Base-by-base conservation (phyloP, 2,888 invertebrate genomes). In the Ariolimax columbianus region DNA sequence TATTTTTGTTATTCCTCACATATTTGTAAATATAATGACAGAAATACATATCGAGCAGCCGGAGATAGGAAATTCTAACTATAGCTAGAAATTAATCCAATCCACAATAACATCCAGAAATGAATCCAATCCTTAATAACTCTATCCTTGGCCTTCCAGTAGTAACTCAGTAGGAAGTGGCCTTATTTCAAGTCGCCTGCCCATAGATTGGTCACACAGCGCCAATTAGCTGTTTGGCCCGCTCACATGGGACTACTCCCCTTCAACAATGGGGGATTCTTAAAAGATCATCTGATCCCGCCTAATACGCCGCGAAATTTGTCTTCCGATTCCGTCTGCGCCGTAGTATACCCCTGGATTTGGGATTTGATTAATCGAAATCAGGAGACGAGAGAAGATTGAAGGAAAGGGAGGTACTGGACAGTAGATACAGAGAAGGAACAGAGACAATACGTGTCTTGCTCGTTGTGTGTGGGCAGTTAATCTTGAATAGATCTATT, bases 321-420 rank as follows among this genome's bases (percentile, higher is more conserved):
- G n/a, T 38, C 79, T 79, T 79, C 79, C 79, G 79, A 40, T 66
- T 59, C 79, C 63, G 43, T 77, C 77, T 55, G 77, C 33, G 59
- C 19, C 51, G 26, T 33, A 23, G 33, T 30, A 30, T 26, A 59
- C 19, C 38, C 26, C 0, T 38, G 70, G 40, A 51, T 55, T 59
- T 36, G 36, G 19, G 36, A 23, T 55, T 59, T 77, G 77, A 77
- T 77, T 77, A 77, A 77, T 77, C 77, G 19, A 23, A 55, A 33
- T 55, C n/a, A 33, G 55, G 40, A 38, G 59, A 72, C 33, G 40
- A 40, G 51, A 33, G 68, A 36, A 68, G 17, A 14, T 33, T 14
- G 26, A 38, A 38, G 30, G 55, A 59, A 38, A 38, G 38, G n/a
- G 14, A 55, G n/a, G 38, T 14, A 73, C 14, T n/a, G 19, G 40